Evolutionary conservation across 2,888 invertebrate genomes (phyloP), one percentile per base, ranked within the genome.

Genomic region (Tinea semifulvella): DNA sequence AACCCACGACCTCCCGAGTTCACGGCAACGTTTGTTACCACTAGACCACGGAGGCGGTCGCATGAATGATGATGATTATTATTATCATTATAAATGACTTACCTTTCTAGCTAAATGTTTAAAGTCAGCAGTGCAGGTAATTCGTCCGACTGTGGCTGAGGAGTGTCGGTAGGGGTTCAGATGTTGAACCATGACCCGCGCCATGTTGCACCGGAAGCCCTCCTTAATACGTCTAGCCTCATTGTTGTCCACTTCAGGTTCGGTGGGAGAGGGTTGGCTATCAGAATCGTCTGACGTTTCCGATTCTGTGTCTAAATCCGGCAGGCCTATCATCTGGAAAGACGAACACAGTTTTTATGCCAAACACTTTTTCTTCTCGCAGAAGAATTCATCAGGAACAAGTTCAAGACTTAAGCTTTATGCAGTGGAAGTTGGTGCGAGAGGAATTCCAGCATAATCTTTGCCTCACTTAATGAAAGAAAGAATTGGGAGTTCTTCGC

Each of bases 31-130:
- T 22, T 22, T 7, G 5, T 22, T 5, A 7, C 8, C 22, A 22
- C 6, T 8, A 22, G 5, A 7, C 22, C 8, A 7, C 5, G 22
- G 5, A 8, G 8, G 8, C 22, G 22, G 11, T n/a, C 2, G 11
- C 10, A 4, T n/a, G 11, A 6, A 26, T n/a, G 10, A 27, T 10
- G 11, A 27, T 27, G 6, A 27, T 10, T n/a, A 27, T 27, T 7
- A 10, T 27, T 10, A 27, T 13, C 2, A 31, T 31, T 14, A 31
- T 13, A 39, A 42, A 25, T 40, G 42, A 53, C 60, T 59, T 69
- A 94, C 94, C 87, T 96, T 97, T 72, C 95, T 85, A 2, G 96
- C 96, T 45, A 97, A 83, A 76, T 96, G 94, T 66, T 96, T 96
- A 69, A 97, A 94, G 69, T 98, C 97, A 36, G 95, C 93, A 0